Base-by-base conservation (phyloP, 37 sponge, comb jelly and placozoan species). In the Diacarnus erythraeanus region DNA sequence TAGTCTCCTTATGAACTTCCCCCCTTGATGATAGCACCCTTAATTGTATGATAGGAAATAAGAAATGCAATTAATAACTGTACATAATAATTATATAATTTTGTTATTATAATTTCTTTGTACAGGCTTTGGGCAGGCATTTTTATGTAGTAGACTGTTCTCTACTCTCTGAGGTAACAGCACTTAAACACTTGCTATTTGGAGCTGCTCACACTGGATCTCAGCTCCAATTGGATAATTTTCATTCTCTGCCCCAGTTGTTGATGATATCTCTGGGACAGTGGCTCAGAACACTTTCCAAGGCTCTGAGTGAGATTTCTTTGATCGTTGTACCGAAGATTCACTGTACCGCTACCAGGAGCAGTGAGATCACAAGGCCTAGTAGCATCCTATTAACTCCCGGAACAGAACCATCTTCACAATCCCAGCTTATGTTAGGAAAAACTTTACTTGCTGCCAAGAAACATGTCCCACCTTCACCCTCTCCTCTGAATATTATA, bases 51-150 rank as follows among this genome's bases (percentile, higher is more conserved):
- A 76, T 73, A 54, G 31, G 43, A 26, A 71, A 76, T 42, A 69
- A 72, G 88, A 73, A 77, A 77, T 25, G 10, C 26, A 47, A 25
- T 43, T 30, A 21, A 56, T 68, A 18, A 6, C 30, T 15, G 39
- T 4, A 68, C 38, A 68, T 68, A 38, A 35, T 61, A 29, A 61
- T 61, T 61, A 15, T 23, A 27, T 61, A 61, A 25, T 29, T 61
- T 23, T 23, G 34, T 36, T 9, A 20, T 69, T 42, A 20, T 63
- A 38, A 42, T 2, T 78, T 33, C 38, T 76, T 26, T 15, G 35
- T 66, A 2, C 40, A 90, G 90, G 25, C 80, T n/a, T 57, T 90
- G n/a, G 90, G 90, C 3, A 64, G 81, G 57, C 90, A 84, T 18
- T 84, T 37, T 77, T 82, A 78, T 59, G 39, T 31, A 25, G 71